A percentile compares a stretch with the other conserved stretches of the same genome.
These are phyloP conservation scores for Grammomys surdaster DNA, from an alignment of 2,113 vertebrate species.

Conservation along the genomic window DNA sequence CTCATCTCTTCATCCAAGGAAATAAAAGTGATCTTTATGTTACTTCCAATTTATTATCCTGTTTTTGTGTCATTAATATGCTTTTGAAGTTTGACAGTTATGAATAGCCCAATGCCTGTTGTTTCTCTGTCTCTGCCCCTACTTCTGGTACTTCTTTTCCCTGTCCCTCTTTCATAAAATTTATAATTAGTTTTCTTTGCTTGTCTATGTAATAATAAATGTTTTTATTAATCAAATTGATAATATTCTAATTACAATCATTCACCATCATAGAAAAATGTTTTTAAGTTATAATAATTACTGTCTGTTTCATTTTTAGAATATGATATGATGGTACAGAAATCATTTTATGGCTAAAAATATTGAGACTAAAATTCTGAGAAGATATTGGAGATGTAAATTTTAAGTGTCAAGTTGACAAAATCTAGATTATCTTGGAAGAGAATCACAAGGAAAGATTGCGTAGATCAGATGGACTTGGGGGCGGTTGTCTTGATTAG, in stretches of 20 bases:
- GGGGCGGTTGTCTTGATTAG: background rate
- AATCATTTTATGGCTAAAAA: background rate
- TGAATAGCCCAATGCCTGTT: background rate
- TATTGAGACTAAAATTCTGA: background rate
- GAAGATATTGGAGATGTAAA: background rate
- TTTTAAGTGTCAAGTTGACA: background rate
- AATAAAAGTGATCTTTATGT: too few relatives aligned
- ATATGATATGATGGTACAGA: background rate
- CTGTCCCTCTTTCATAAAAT: background rate
- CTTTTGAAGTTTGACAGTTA: background rate
- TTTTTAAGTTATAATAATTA: background rate
- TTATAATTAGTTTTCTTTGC: background rate
- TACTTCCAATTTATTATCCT: background rate
- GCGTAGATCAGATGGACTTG: background rate
- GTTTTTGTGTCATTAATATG: background rate
- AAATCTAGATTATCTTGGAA: background rate
- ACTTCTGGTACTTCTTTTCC: background rate
- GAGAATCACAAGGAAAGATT: background rate
- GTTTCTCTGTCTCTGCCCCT: background rate
- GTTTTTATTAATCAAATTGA: background rate
- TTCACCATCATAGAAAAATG: background rate
- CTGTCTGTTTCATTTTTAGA: background rate
- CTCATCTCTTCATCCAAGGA: too few relatives aligned
- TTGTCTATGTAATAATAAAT: background rate
- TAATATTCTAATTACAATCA: background rate